Evolutionary conservation across 1,140 invertebrate species (phyloP), one percentile per base, ranked within the genome.

Genomic region (Drosophila nebulosa): DNA sequence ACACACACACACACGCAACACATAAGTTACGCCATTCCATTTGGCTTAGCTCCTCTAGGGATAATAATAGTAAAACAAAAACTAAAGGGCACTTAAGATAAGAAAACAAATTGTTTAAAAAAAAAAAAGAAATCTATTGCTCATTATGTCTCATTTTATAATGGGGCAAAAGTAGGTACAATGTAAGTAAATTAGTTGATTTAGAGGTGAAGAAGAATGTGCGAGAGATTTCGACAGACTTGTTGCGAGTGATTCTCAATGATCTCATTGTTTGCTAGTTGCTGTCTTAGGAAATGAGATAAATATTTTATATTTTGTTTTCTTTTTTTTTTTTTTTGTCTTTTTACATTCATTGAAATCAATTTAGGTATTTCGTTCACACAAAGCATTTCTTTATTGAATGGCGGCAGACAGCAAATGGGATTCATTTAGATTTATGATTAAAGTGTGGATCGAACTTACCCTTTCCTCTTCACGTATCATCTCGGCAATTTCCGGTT

Each of bases 391-490:
- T 30, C 9, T 51, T 30, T 46, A 22, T 12, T 5, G 21, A 22
- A 18, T n/a, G n/a, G n/a, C n/a, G n/a, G n/a, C n/a, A n/a, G n/a
- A n/a, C n/a, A n/a, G n/a, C n/a, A n/a, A n/a, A n/a, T n/a, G n/a
- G 4, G 1, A 0, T 24, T 56, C 1, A 7, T 14, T 21, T 30
- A 6, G 55, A 16, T 50, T 32, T 46, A 21, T 16, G 24, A 26
- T 21, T 7, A 26, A 18, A 16, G 7, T 10, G 6, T 5, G 61
- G 18, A 9, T 0, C 1, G 3, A 22, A 97, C 96, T 97, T 92
- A 98, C 97, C 96, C 97, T 94, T 94, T 97, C 97, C 93, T 97
- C 97, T 93, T 98, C 97, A 91, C 96, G 96, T 89, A 98, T 98
- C 96, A 98, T 97, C 93, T 98, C 97, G 27, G 96, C 96, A 92